Evolutionary conservation across 2,888 invertebrate genomes (phyloP).

Genomic region (Nemotelus nigrinus): DNA sequence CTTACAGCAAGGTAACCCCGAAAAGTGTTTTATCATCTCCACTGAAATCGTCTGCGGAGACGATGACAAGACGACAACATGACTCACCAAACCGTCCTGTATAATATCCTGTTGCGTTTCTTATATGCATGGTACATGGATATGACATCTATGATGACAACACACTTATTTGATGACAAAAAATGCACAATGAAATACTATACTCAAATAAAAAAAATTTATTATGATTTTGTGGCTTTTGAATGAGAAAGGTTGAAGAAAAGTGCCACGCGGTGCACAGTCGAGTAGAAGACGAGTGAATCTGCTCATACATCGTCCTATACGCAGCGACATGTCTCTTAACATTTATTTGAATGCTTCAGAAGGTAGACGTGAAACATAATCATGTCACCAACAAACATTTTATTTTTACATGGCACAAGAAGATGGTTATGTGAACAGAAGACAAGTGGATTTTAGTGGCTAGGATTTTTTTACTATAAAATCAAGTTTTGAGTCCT

Average conservation of each 20-base stretch:
- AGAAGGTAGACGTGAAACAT: slow-evolving; percentile 34
- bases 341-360: slow-evolving; percentile 28
- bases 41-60: background rate
- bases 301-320: too few species aligned
- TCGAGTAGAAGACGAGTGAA: background rate
- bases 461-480: too few species aligned
- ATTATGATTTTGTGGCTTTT: slow-evolving; percentile 16
- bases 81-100: background rate
- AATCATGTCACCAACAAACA: slow-evolving; percentile 29
- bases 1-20: too few species aligned
- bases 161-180: slow-evolving; percentile 34
- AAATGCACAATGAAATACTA: slow-evolving; percentile 31
- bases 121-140: background rate
- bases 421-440: too few species aligned
- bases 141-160: slow-evolving; percentile 43
- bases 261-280: slow-evolving; percentile 26
- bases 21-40: too few species aligned
- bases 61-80: background rate
- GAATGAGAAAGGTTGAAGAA: slow-evolving; percentile 36
- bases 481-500: too few species aligned
- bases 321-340: background rate
- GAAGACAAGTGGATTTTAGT: too few species aligned
- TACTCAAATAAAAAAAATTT: slow-evolving; percentile 17
- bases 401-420: background rate
- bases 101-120: slow-evolving; percentile 33